Percentiles rank a stretch among this genome's conserved stretches.
phyloP scores from a whole-genome alignment of 2,113 vertebrate species.

The Athene noctua region DNA sequence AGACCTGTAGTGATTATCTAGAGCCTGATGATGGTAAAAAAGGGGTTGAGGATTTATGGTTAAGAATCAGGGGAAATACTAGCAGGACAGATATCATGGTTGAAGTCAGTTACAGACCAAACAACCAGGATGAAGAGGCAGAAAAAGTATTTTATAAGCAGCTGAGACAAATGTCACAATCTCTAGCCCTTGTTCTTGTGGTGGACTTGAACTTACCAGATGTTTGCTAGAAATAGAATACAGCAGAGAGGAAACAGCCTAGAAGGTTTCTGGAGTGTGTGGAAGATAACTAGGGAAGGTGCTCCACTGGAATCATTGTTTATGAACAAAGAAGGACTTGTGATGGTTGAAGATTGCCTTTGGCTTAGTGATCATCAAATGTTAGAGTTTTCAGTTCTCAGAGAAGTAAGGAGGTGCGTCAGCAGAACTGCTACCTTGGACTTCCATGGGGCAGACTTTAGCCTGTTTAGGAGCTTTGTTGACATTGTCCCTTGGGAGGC shows the following conservation, averaged over 20 bases:
- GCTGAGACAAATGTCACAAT: not conserved
- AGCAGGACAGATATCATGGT: not conserved
- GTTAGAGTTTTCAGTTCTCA: not conserved
- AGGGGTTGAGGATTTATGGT: accelerated
- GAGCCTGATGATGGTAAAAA: not conserved
- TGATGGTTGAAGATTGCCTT: not conserved
- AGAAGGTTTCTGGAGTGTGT: not conserved
- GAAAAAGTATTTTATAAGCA: not conserved
- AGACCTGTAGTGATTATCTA: accelerated
- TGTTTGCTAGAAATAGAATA: not conserved
- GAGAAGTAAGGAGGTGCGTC: not conserved
- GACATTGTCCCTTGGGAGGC: too few species aligned
- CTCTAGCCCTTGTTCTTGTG: not conserved
- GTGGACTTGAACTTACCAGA: not conserved
- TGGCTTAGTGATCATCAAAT: too few species aligned
- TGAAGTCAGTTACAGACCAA: not conserved
- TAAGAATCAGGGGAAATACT: not conserved
- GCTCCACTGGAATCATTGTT: too few species aligned
- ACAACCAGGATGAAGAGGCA: not conserved
- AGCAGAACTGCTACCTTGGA: too few species aligned
- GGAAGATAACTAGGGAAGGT: not conserved
- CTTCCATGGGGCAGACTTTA: not conserved
- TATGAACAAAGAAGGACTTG: not conserved
- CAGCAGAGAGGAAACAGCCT: not conserved
- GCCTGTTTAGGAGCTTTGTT: not conserved